Base-by-base conservation (phyloP, 1,140 invertebrate species). In the Lepidotrigona ventralis region DNA sequence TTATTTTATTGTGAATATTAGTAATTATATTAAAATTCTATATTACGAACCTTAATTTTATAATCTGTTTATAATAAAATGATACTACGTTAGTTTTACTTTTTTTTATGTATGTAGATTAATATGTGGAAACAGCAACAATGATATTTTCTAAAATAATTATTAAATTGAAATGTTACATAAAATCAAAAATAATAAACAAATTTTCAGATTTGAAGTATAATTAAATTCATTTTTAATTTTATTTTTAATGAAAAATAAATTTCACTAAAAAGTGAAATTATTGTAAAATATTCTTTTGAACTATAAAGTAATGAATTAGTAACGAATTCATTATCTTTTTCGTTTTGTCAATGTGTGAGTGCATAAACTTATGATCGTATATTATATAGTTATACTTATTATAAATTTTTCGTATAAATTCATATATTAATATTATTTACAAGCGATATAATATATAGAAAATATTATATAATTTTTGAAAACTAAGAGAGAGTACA, bases 281-380 rank as follows among this genome's bases (percentile, higher is more conserved):
- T 26, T 53, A 26, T 12, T 17, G 29, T 23, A 69, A 6, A 79
- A 29, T 58, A 58, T 46, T 53, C 33, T 53, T 58, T 17, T 33
- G 11, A 56, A 78, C 46, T 76, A 69, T 8, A 26, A 64, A 26
- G 26, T 58, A 81, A 81, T 74, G 39, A 83, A 29, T 75, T 75
- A 79, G 66, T 64, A 64, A 78, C 75, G 78, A 88, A 86, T 84
- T 84, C 79, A 86, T 88, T 86, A 88, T 88, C 85, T 88, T 84
- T 88, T 86, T 84, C 56, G 46, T 53, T 81, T 81, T 71, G n/a
- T n/a, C 71, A 39, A 83, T 69, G 73, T 82, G 60, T 85, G 56
- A 33, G 68, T 72, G 51, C 3, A 29, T 33, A 79, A 64, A n/a
- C 53, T 79, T 64, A 56, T 17, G 51, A 56, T 71, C 81, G n/a